These are phyloP conservation scores for Andricus quercusramuli DNA, from an alignment of 2,888 invertebrate species.

Conservation along the genomic window DNA sequence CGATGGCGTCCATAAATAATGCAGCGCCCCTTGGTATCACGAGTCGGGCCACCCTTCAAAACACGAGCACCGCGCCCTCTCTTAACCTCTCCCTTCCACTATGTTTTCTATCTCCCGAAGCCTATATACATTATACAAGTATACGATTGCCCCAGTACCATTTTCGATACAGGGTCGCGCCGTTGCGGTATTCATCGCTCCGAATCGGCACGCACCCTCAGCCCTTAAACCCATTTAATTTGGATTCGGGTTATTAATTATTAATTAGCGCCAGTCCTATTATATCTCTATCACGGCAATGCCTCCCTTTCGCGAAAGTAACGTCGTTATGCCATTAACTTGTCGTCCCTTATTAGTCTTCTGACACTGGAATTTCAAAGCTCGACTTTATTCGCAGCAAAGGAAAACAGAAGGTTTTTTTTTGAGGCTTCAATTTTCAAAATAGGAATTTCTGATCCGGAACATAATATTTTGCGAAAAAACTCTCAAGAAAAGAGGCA, in stretches of 20 bases:
- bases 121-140: slow-evolving; percentile 40
- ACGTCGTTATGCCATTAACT: slow-evolving; percentile 73
- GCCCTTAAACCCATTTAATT: slow-evolving; percentile 76
- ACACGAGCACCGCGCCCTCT: slow-evolving; percentile 61
- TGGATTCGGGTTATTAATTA: slow-evolving; percentile 78
- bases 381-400: not conserved
- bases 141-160: slow-evolving; percentile 64
- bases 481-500: no score
- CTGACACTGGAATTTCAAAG: slow-evolving; percentile 41
- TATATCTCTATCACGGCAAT: slow-evolving; percentile 75
- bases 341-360: slow-evolving; percentile 69
- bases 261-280: slow-evolving; percentile 76
- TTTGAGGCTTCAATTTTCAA: no score
- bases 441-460: no score
- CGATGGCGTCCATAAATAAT: slow-evolving; percentile 78
- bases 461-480: no score
- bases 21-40: slow-evolving; percentile 71
- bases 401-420: not conserved
- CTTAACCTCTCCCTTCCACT: slow-evolving; percentile 59
- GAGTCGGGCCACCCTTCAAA: slow-evolving; percentile 68
- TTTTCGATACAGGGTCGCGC: slow-evolving; percentile 69
- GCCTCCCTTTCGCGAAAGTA: slow-evolving; percentile 63
- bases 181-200: slow-evolving; percentile 53
- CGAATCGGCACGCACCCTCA: slow-evolving; percentile 68
- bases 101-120: slow-evolving; percentile 51